These are phyloP conservation scores for Myotis daubentonii DNA, from an alignment of 2,797 vertebrate genomes.

Conservation along the genomic window DNA sequence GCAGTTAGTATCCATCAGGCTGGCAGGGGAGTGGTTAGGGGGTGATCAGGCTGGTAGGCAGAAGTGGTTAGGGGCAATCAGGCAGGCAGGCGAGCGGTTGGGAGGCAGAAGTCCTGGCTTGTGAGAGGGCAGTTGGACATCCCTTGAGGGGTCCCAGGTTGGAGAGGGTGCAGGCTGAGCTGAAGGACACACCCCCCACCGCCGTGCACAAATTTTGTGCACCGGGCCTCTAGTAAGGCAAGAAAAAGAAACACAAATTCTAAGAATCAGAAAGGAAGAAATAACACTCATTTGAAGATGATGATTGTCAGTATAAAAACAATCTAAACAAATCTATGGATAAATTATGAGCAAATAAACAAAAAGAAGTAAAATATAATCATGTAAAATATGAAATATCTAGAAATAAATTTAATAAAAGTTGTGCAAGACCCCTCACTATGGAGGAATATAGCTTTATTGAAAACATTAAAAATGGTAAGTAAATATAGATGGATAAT, in stretches of 20 bases:
- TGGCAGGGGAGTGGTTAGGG: too few species aligned
- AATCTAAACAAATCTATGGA: not conserved
- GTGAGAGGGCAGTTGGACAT: too few species aligned
- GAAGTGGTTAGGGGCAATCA: too few species aligned
- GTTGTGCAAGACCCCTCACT: not conserved
- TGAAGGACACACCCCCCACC: too few species aligned
- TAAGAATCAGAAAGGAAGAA: not conserved
- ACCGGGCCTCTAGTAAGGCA: not conserved
- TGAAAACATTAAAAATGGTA: not conserved
- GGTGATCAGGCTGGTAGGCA: too few species aligned
- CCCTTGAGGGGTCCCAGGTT: too few species aligned
- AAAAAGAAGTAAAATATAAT: not conserved
- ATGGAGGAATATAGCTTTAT: not conserved
- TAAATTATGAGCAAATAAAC: not conserved
- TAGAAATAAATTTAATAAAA: not conserved
- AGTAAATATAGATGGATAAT: not conserved
- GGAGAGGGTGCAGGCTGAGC: too few species aligned
- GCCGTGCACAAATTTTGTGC: too few species aligned
- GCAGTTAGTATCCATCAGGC: too few species aligned
- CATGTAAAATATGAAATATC: not conserved
- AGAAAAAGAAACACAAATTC: slow-evolving; percentile 11
- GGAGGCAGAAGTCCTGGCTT: too few species aligned
- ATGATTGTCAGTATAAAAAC: not conserved
- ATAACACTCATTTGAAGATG: not conserved
- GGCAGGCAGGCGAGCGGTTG: too few species aligned